Evolutionary conservation across 2,888 invertebrate species (phyloP).

Genomic region (Latrodectus elegans): DNA sequence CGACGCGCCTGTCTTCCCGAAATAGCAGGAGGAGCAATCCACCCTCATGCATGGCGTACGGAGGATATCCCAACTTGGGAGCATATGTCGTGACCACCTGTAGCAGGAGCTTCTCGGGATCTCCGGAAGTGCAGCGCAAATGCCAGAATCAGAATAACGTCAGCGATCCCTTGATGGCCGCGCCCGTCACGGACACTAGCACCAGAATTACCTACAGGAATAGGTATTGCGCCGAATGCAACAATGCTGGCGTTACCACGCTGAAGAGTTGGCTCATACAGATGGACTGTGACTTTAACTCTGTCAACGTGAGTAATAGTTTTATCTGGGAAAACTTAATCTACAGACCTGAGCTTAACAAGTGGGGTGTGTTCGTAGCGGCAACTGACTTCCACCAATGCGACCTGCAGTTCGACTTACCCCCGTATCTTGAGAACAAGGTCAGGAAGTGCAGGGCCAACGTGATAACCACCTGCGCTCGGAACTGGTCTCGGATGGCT

Average conservation of each 20-base stretch:
- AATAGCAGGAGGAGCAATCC: neutral
- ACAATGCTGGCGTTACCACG: slow-evolving; percentile 72
- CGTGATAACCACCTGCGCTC: slow-evolving; percentile 8
- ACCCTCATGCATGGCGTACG: neutral
- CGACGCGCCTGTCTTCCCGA: neutral
- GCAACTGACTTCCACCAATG: slow-evolving; percentile 4
- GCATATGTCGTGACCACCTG: slow-evolving; percentile 21
- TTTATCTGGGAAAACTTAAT: slow-evolving; percentile 70
- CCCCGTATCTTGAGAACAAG: neutral
- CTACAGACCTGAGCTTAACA: slow-evolving; percentile 71
- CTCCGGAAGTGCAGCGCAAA: neutral
- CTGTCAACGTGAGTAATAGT: slow-evolving; percentile 41
- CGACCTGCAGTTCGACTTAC: slow-evolving; percentile 25
- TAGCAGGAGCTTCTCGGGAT: neutral
- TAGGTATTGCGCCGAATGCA: slow-evolving; percentile 76
- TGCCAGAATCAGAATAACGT: slow-evolving; percentile 13
- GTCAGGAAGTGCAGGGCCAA: slow-evolving; percentile 28
- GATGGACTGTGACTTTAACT: neutral
- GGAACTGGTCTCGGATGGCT: neutral
- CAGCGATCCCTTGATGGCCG: slow-evolving; percentile 11
- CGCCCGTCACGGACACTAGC: slow-evolving; percentile 17
- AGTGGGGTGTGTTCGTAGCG: slow-evolving; percentile 25
- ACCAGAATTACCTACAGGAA: slow-evolving; percentile 70
- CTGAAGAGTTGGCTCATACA: neutral
- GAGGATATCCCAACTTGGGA: slow-evolving; percentile 4